These are phyloP conservation scores for Hemichromis elongatus DNA, from an alignment of 2,113 vertebrate genomes.

Conservation along the genomic window DNA sequence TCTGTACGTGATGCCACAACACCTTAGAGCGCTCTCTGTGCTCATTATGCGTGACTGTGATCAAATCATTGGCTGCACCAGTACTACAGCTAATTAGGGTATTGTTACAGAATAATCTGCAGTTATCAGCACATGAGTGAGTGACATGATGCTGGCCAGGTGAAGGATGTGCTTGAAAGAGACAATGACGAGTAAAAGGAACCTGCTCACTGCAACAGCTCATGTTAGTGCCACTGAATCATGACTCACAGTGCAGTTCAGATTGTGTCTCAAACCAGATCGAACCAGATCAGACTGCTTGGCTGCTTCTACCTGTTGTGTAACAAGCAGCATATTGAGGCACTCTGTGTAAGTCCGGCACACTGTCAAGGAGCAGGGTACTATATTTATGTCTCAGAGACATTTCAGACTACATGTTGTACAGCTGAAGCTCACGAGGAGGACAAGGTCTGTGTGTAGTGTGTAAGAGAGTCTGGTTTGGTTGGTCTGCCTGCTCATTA, in stretches of 20 bases:
- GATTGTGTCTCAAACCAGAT: slow-evolving; percentile 14
- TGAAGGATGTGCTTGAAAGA: background rate
- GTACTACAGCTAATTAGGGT: background rate
- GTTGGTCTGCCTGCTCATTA: background rate
- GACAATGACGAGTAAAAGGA: background rate
- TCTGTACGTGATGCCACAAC: background rate
- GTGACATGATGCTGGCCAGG: background rate
- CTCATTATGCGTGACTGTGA: background rate
- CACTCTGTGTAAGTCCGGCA: background rate
- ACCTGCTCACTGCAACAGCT: background rate
- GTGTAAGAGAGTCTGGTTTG: background rate
- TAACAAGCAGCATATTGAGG: background rate
- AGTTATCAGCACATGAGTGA: background rate
- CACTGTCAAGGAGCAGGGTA: background rate
- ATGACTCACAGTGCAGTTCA: slow-evolving; percentile 3
- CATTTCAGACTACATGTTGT: background rate
- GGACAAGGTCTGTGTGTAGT: background rate
- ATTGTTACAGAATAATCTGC: background rate
- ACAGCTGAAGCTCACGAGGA: background rate
- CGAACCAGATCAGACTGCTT: slow-evolving; percentile 9
- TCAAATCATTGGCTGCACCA: background rate
- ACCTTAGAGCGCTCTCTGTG: background rate
- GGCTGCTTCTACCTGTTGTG: background rate
- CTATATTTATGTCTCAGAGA: background rate
- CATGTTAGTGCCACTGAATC: background rate